These are phyloP conservation scores for Cynoglossus semilaevis DNA, from an alignment of 2,113 vertebrate species.

Conservation along the genomic window DNA sequence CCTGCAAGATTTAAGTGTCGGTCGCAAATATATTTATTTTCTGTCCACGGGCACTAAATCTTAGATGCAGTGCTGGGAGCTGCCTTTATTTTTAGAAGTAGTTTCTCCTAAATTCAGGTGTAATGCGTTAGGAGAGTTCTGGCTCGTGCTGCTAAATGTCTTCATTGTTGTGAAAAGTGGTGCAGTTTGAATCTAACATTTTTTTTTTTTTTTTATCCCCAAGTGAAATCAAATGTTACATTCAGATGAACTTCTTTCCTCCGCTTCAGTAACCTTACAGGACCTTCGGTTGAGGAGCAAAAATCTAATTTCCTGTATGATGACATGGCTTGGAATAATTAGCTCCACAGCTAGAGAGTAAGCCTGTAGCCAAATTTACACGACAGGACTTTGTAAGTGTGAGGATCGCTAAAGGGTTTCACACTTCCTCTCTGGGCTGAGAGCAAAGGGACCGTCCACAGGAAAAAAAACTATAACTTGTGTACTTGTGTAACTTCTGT, in stretches of 20 bases:
- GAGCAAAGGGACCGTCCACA: no score
- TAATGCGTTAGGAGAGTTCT: constrained; percentile 11
- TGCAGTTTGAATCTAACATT: constrained; percentile 2
- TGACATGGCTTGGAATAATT: not conserved
- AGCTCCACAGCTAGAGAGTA: not conserved
- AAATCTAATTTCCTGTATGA: not conserved
- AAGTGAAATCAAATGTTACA: constrained; percentile 4
- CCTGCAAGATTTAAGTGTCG: constrained; percentile 26
- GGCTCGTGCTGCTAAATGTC: not conserved
- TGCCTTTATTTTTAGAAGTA: constrained; percentile 21
- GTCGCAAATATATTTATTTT: constrained; percentile 19
- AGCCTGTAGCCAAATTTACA: constrained; percentile 11
- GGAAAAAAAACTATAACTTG: no score
- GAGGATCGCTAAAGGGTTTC: no score
- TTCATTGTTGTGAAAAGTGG: constrained; percentile 21
- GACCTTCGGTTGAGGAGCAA: not conserved
- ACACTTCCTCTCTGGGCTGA: no score
- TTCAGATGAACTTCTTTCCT: not conserved
- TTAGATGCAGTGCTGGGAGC: constrained; percentile 15
- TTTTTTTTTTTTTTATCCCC: constrained; percentile 1
- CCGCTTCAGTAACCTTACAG: not conserved
- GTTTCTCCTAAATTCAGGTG: constrained; percentile 16
- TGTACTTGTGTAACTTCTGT: no score
- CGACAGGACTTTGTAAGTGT: constrained; percentile 9
- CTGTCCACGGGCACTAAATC: constrained; percentile 24